Evolutionary conservation across 1,140 invertebrate species (phyloP).

Genomic region (Acyrthosiphon pisum): DNA sequence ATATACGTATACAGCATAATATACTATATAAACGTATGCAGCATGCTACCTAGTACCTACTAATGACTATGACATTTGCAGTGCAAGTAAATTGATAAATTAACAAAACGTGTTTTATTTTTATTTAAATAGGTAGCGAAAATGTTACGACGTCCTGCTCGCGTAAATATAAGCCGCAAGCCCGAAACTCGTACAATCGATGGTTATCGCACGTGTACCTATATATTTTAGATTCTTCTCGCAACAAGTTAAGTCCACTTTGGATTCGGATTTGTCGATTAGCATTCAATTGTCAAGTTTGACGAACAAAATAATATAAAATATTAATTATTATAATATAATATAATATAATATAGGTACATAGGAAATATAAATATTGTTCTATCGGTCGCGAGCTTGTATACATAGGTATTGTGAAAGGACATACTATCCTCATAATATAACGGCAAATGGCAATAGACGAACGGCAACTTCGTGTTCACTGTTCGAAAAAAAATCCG

Average conservation of each 20-base stretch:
- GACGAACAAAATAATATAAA: background rate
- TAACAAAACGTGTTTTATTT: background rate
- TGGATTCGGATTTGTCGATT: background rate
- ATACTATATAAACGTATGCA: background rate
- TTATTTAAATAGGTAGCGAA: background rate
- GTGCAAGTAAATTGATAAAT: constrained; percentile 12
- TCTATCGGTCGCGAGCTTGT: too few relatives aligned
- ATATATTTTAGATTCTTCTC: background rate
- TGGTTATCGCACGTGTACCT: background rate
- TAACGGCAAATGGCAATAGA: too few relatives aligned
- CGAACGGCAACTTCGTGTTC: too few relatives aligned
- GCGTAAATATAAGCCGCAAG: background rate
- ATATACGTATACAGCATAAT: background rate
- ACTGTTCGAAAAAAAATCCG: too few relatives aligned
- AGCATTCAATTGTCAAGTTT: too few relatives aligned
- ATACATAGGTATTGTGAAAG: too few relatives aligned
- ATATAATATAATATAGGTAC: too few relatives aligned
- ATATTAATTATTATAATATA: too few relatives aligned
- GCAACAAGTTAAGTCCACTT: background rate
- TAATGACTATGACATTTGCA: background rate
- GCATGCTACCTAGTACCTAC: constrained; percentile 7
- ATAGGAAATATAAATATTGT: too few relatives aligned
- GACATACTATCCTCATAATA: too few relatives aligned
- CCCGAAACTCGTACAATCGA: background rate
- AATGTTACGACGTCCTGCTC: background rate